These are phyloP conservation scores for Callorhinus ursinus DNA, from an alignment of 2,113 vertebrate genomes.

Conservation along the genomic window DNA sequence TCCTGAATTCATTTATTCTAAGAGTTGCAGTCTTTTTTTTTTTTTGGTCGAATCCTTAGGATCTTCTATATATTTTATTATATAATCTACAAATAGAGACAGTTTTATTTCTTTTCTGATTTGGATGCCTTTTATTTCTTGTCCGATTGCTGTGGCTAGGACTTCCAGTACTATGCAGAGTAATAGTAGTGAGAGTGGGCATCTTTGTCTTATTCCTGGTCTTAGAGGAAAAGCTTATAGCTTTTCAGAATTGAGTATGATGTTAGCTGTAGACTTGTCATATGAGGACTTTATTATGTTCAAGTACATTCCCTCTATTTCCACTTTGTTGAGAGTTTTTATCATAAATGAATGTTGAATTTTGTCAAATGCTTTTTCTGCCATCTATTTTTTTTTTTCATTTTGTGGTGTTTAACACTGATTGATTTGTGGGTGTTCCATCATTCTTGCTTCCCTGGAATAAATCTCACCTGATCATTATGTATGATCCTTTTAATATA, in stretches of 20 bases:
- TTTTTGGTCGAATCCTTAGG: not conserved
- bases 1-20: not conserved
- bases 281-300: not conserved
- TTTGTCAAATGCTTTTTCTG: not conserved
- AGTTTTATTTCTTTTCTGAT: not conserved
- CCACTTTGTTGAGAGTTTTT: not conserved
- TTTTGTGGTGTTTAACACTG: not conserved
- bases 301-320: not conserved
- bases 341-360: not conserved
- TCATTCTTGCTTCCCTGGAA: not conserved
- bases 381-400: not conserved
- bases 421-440: not conserved
- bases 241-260: not conserved
- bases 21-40: not conserved
- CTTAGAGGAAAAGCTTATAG: not conserved
- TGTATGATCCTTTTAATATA: not conserved
- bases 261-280: not conserved
- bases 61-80: not conserved
- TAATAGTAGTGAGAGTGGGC: not conserved
- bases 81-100: not conserved
- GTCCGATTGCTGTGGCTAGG: not conserved
- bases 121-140: not conserved
- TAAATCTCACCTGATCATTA: not conserved
- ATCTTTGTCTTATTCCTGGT: not conserved
- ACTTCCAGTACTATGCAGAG: not conserved